Percentiles rank a stretch among this genome's conserved stretches.
phyloP scores from a whole-genome alignment of 2,888 invertebrate species.

The Malthinus seriepunctatus region DNA sequence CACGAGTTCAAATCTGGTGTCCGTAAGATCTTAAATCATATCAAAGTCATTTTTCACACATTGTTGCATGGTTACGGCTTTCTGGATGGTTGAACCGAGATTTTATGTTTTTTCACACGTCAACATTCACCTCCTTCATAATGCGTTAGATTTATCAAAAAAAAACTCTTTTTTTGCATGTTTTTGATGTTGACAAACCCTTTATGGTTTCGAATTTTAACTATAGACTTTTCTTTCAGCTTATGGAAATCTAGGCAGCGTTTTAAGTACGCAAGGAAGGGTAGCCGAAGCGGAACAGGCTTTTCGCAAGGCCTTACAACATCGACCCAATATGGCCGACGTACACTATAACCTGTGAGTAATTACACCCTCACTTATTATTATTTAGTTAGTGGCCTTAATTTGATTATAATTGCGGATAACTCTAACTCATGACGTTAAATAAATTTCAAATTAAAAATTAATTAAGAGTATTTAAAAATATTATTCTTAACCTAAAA shows the following conservation, averaged over 20 bases:
- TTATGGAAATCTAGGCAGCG: conserved; percentile 95
- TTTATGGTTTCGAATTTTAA: conserved; percentile 16
- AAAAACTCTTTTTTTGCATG: conserved; percentile 3
- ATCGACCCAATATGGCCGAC: conserved; percentile 97
- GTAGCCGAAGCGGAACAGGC: conserved; percentile 88
- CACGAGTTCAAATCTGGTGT: conserved; percentile 13
- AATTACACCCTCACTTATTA: conserved; percentile 34
- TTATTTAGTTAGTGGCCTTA: conserved; percentile 24
- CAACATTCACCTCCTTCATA: conserved; percentile 19
- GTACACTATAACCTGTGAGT: conserved; percentile 99
- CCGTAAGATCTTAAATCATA: conserved; percentile 19
- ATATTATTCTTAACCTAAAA: conserved; percentile 5
- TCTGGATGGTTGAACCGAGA: conserved; percentile 17
- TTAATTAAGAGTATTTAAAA: conserved; percentile 23
- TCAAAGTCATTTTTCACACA: conserved; percentile 22
- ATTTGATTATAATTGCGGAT: conserved; percentile 30
- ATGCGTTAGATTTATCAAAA: conserved; percentile 1
- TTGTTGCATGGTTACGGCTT: conserved; percentile 20
- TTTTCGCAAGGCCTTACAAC: conserved; percentile 85
- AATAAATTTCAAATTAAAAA: conserved; percentile 26
- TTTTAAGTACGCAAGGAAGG: conserved; percentile 87
- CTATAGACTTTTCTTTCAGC: conserved; percentile 63
- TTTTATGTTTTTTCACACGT: conserved; percentile 19
- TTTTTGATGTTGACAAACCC: conserved; percentile 8
- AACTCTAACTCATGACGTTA: conserved; percentile 15